Conservation (phyloP, 92 coral and sea anemone genomes). For the Hydrozoanthus gracilis region DNA sequence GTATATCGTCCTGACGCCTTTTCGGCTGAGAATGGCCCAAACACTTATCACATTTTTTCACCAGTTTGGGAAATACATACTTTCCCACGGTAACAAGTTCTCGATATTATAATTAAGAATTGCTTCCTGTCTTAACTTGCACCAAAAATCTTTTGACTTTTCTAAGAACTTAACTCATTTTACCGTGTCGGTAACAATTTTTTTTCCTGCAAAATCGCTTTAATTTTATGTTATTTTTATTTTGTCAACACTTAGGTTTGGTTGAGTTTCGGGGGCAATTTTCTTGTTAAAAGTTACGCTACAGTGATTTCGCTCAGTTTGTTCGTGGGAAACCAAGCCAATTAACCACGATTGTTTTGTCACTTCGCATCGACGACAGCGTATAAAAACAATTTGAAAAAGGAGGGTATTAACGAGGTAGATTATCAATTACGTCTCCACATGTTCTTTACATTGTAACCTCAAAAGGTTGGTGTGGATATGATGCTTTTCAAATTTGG, state of each 20-base stretch:
- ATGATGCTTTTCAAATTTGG: not conserved
- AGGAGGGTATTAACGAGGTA: not conserved
- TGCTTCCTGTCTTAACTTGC: conserved; percentile 15
- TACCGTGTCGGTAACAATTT: not conserved
- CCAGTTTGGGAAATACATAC: conserved; percentile 31
- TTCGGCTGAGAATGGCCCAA: conserved; percentile 45
- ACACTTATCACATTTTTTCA: conserved; percentile 39
- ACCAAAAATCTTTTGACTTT: not conserved
- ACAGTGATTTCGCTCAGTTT: not conserved
- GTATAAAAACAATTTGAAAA: not conserved
- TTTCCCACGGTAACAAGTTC: conserved; percentile 42
- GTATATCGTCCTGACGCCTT: conserved; percentile 44
- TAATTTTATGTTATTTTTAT: not conserved
- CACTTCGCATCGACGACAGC: conserved; percentile 42
- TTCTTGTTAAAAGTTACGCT: not conserved
- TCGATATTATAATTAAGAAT: conserved; percentile 10
- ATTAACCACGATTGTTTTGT: not conserved
- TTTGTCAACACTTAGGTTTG: not conserved
- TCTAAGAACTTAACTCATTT: not conserved
- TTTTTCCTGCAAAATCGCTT: too few species aligned
- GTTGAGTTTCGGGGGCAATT: not conserved
- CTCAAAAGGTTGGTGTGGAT: not conserved
- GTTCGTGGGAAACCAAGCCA: conserved; percentile 33
- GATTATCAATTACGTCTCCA: not conserved
- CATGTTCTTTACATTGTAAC: not conserved